Conservation (phyloP, 2,797 vertebrate genomes). For the Hoplostethus atlanticus region DNA sequence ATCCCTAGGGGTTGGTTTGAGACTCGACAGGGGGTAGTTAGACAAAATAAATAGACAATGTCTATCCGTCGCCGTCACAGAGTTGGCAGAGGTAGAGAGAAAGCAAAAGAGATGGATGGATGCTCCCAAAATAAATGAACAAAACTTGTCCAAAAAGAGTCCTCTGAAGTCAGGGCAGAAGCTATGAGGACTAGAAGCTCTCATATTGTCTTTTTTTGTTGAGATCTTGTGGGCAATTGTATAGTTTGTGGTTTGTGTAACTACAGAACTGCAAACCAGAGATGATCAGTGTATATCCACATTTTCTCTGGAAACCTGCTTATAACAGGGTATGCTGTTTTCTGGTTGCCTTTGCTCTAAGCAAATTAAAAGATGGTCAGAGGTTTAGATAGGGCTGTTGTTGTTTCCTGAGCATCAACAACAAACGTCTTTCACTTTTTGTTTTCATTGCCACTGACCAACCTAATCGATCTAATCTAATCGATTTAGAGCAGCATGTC, state of each 20-base stretch:
- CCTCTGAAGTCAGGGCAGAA: constrained; percentile 47
- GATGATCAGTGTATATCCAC: constrained; percentile 17
- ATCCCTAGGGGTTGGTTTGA: constrained; percentile 74
- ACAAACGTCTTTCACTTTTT: too few species aligned
- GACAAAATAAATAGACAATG: constrained; percentile 79
- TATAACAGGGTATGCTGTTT: constrained; percentile 4
- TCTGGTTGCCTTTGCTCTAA: background rate
- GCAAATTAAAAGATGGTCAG: too few species aligned
- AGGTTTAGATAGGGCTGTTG: too few species aligned
- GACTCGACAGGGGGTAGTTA: constrained; percentile 77
- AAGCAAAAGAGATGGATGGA: constrained; percentile 63
- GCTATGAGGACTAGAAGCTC: constrained; percentile 25
- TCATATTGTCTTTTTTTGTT: constrained; percentile 31
- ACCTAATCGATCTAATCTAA: too few species aligned
- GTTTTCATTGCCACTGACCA: too few species aligned
- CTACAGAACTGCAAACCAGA: constrained; percentile 18
- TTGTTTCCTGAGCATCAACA: too few species aligned
- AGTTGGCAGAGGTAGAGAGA: constrained; percentile 67
- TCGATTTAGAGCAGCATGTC: too few species aligned
- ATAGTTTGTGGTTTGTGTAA: constrained; percentile 38
- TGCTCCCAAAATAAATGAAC: constrained; percentile 73
- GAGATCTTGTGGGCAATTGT: constrained; percentile 26
- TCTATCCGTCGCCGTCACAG: constrained; percentile 70
- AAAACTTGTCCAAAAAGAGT: constrained; percentile 62
- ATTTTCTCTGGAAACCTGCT: constrained; percentile 20